Evolutionary conservation across 2,888 invertebrate genomes (phyloP).

Genomic region (Acrocyrtus sp.): DNA sequence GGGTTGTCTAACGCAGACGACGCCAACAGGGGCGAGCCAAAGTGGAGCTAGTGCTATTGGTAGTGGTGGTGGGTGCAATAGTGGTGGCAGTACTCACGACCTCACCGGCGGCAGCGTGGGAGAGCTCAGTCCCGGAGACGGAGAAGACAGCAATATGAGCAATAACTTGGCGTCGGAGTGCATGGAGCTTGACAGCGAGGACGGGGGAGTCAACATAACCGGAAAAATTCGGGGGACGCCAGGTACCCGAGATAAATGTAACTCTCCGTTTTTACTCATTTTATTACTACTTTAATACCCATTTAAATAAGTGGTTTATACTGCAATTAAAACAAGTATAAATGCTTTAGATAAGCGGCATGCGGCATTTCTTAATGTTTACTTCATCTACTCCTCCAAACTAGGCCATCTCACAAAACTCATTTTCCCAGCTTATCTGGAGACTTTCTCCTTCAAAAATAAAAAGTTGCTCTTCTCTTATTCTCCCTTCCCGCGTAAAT

Average conservation of each 20-base stretch:
- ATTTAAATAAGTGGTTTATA: too few species aligned
- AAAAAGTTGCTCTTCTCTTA: constrained; percentile 6
- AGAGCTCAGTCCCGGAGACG: constrained; percentile 56
- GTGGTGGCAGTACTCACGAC: constrained; percentile 44
- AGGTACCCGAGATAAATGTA: constrained; percentile 9
- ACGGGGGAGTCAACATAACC: constrained; percentile 68
- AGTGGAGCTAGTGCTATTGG: constrained; percentile 22
- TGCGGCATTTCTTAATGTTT: background rate
- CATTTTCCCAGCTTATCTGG: background rate
- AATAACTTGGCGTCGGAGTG: constrained; percentile 61
- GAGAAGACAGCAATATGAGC: constrained; percentile 55
- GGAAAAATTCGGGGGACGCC: constrained; percentile 12
- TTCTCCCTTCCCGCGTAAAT: background rate
- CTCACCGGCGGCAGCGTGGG: constrained; percentile 48
- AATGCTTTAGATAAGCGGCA: constrained; percentile 1
- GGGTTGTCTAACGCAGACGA: constrained; percentile 29
- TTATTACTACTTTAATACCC: constrained; percentile 1
- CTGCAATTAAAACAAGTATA: constrained; percentile 1
- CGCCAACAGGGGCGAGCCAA: background rate
- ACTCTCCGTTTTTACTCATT: background rate
- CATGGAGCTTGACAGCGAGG: constrained; percentile 70
- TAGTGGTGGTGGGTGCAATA: constrained; percentile 23
- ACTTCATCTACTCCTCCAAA: background rate
- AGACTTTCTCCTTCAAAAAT: background rate
- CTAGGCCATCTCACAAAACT: background rate